These are phyloP conservation scores for Epistrophe eligans DNA, from an alignment of 2,888 invertebrate species.

Conservation along the genomic window DNA sequence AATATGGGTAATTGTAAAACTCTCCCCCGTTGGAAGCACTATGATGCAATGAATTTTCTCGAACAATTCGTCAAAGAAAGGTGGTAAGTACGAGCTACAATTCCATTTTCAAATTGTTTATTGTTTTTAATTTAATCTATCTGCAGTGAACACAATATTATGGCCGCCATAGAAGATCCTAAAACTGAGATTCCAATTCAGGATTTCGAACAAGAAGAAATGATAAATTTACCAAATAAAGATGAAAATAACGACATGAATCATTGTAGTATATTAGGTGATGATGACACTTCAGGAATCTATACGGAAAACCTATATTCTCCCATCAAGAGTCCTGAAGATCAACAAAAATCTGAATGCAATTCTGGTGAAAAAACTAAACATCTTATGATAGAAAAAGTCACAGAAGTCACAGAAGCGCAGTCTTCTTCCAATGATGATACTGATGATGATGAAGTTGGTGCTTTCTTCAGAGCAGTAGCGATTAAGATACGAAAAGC, in stretches of 20 bases:
- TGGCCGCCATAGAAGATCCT: not conserved
- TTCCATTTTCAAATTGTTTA: not conserved
- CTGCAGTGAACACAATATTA: not conserved
- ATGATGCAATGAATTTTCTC: slow-evolving; percentile 80
- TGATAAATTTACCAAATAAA: not conserved
- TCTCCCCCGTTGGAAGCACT: slow-evolving; percentile 82
- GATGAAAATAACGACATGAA: slow-evolving; percentile 15
- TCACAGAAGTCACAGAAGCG: not conserved
- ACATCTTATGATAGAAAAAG: not conserved
- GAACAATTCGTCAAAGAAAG: slow-evolving; percentile 81
- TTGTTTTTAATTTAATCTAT: not conserved
- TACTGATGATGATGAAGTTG: slow-evolving; percentile 81
- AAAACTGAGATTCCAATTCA: not conserved
- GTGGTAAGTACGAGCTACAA: slow-evolving; percentile 77
- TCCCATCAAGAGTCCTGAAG: not conserved
- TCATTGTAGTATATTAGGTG: not conserved
- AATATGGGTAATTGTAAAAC: slow-evolving; percentile 77
- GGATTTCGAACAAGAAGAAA: slow-evolving; percentile 23
- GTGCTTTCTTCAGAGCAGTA: slow-evolving; percentile 81
- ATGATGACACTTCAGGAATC: slow-evolving; percentile 41
- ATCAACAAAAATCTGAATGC: not conserved
- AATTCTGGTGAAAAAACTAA: slow-evolving; percentile 9
- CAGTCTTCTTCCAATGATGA: not conserved
- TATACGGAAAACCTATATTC: slow-evolving; percentile 68
- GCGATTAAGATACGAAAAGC: slow-evolving; percentile 82